These are phyloP conservation scores for Felis chaus DNA, from an alignment of 2,113 vertebrate genomes.

Conservation along the genomic window DNA sequence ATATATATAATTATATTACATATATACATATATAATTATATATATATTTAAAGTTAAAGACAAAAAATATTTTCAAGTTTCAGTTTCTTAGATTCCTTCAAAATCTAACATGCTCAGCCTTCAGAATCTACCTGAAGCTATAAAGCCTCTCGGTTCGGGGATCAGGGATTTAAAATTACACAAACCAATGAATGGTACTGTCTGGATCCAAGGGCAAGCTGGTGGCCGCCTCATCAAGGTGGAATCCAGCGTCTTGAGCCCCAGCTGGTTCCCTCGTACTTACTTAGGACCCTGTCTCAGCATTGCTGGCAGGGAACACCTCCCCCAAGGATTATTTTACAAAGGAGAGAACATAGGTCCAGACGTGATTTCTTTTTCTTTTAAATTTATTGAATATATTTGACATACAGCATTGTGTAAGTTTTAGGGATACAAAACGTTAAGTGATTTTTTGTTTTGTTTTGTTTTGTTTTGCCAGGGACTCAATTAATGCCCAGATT, in stretches of 20 bases:
- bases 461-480: background rate
- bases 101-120: background rate
- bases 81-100: background rate
- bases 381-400: background rate
- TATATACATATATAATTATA: background rate
- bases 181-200: background rate
- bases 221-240: background rate
- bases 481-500: background rate
- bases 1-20: too few species aligned
- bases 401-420: background rate
- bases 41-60: background rate
- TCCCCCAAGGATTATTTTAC: background rate
- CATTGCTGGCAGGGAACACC: background rate
- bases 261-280: background rate
- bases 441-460: background rate
- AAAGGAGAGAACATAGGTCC: background rate
- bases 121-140: background rate
- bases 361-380: background rate
- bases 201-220: background rate
- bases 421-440: background rate
- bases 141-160: background rate
- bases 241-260: background rate
- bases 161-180: background rate
- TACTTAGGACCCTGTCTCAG: background rate
- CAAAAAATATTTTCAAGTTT: background rate